phyloP scores from a whole-genome alignment of 2,797 vertebrate species.

The Schizothorax lantsangensis region DNA sequence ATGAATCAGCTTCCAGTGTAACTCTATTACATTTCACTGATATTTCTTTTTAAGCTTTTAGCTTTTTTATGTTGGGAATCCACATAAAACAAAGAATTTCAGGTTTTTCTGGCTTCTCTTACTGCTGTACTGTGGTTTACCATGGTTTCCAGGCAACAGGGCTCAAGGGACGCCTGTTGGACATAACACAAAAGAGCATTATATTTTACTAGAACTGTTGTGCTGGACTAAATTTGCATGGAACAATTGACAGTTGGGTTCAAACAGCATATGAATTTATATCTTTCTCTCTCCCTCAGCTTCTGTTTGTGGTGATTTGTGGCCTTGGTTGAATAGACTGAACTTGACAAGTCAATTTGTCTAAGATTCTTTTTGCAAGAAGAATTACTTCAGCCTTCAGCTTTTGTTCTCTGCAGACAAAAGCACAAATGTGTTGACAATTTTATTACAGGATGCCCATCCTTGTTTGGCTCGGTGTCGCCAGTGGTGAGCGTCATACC shows the following conservation, averaged over 20 bases:
- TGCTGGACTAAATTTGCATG: constrained; percentile 8
- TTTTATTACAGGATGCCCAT: constrained; percentile 16
- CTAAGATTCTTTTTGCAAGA: background rate
- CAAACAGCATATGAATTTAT: background rate
- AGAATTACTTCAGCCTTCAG: background rate
- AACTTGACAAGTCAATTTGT: background rate
- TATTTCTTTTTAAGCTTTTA: background rate
- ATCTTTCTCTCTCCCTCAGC: background rate
- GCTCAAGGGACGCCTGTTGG: constrained; percentile 45
- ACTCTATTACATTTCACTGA: background rate
- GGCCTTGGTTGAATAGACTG: background rate
- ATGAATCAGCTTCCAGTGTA: background rate
- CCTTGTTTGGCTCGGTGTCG: constrained; percentile 1
- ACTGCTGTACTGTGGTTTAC: constrained; percentile 45
- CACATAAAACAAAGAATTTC: constrained; percentile 5
- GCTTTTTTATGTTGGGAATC: background rate
- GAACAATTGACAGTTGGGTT: background rate
- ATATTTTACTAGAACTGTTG: constrained; percentile 46
- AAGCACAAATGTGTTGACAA: background rate
- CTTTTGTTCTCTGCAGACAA: background rate
- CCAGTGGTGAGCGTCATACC: constrained; percentile 22
- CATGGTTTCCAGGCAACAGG: constrained; percentile 61
- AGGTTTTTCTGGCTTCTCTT: constrained; percentile 51
- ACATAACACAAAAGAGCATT: constrained; percentile 54
- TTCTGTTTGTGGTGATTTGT: background rate